phyloP scores from a whole-genome alignment of 2,113 vertebrate species.

The Etheostoma spectabile region DNA sequence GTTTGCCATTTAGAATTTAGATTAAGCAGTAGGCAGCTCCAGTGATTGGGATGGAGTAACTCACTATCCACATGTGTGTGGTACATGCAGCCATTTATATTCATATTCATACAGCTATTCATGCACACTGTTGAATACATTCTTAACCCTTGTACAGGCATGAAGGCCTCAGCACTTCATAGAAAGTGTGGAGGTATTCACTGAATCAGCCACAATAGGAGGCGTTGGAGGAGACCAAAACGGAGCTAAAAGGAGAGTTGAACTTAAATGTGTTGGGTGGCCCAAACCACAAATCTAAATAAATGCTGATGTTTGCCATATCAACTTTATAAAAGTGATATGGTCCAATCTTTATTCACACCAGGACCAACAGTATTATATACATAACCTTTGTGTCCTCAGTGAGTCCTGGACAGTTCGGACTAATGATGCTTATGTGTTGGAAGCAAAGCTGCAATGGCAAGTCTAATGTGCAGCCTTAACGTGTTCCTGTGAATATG shows the following conservation, averaged over 20 bases:
- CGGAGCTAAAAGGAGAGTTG: too few species aligned
- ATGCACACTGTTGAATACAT: background rate
- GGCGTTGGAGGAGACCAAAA: too few species aligned
- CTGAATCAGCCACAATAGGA: background rate
- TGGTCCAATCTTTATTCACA: too few species aligned
- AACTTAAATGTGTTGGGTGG: too few species aligned
- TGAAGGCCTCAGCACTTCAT: background rate
- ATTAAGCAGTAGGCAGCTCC: constrained; percentile 55
- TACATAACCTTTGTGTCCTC: background rate
- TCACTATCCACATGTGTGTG: background rate
- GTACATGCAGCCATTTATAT: constrained; percentile 20
- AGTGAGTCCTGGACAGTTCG: background rate
- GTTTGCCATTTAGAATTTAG: constrained; percentile 70
- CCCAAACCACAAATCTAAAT: too few species aligned
- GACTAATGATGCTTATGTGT: too few species aligned
- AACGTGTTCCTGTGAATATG: background rate
- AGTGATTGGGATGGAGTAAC: background rate
- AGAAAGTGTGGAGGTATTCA: background rate
- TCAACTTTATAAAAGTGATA: too few species aligned
- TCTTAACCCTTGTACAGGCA: background rate
- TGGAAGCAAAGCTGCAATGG: background rate
- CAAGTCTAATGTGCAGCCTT: background rate
- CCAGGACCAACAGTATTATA: too few species aligned
- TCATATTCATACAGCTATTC: background rate
- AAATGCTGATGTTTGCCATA: too few species aligned